A percentile compares a stretch with the other conserved stretches of the same genome.
Conservation (phyloP, 1,140 invertebrate species). For the Pogonomyrmex californicus region DNA sequence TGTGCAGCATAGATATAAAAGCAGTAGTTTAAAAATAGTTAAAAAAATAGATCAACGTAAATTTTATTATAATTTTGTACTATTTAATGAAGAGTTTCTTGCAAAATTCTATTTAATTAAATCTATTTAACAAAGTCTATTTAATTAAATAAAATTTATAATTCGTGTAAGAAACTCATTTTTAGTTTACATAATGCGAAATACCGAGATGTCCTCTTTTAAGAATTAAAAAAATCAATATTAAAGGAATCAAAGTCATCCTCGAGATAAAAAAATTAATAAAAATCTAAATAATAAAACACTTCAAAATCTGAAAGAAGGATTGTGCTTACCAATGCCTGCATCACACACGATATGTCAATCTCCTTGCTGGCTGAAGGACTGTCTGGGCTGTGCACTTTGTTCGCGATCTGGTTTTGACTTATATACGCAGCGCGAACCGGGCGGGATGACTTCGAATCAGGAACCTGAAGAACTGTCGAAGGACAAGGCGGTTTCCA, state of each 20-base stretch:
- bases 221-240: background rate
- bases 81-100: too few species aligned
- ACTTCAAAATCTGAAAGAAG: background rate
- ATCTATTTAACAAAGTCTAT: too few species aligned
- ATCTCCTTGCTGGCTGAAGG: slow-evolving; percentile 77
- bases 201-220: background rate
- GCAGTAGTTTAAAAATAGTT: background rate
- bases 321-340: slow-evolving; percentile 70
- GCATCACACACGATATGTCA: slow-evolving; percentile 68
- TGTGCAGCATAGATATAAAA: background rate
- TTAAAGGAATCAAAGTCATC: background rate
- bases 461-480: slow-evolving; percentile 75
- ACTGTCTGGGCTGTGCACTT: slow-evolving; percentile 76
- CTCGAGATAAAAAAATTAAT: background rate
- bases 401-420: slow-evolving; percentile 75
- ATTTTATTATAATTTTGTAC: too few species aligned
- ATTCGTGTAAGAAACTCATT: background rate
- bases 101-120: too few species aligned
- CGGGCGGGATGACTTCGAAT: slow-evolving; percentile 68
- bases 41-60: background rate
- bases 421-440: slow-evolving; percentile 77
- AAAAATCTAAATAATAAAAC: background rate
- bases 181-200: background rate
- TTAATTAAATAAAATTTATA: slow-evolving; percentile 4
- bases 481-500: slow-evolving; percentile 78